A percentile compares a stretch with the other conserved stretches of the same genome.
These are phyloP conservation scores for Apodemia mormo DNA, from an alignment of 2,888 invertebrate species.

Conservation along the genomic window DNA sequence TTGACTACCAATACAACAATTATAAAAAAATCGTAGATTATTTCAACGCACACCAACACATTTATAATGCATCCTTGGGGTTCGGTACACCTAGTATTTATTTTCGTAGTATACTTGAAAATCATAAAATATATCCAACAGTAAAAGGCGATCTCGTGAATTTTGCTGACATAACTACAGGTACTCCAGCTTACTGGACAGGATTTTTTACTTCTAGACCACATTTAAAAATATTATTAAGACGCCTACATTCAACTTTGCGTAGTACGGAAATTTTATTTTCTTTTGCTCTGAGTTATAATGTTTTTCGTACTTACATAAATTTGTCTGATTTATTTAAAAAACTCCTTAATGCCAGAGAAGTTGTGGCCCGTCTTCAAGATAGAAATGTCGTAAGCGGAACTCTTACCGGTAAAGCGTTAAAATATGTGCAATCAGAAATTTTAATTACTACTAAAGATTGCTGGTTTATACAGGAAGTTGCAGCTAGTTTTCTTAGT, in stretches of 20 bases:
- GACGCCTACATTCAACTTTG: slow-evolving; percentile 90
- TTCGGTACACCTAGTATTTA: slow-evolving; percentile 96
- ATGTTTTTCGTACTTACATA: slow-evolving; percentile 71
- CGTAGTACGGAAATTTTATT: slow-evolving; percentile 92
- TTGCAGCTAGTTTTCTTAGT: slow-evolving; percentile 78
- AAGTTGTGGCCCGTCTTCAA: slow-evolving; percentile 92
- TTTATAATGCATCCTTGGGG: slow-evolving; percentile 86
- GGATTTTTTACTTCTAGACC: slow-evolving; percentile 96
- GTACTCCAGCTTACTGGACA: slow-evolving; percentile 96
- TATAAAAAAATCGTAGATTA: slow-evolving; percentile 93
- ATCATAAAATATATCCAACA: slow-evolving; percentile 83
- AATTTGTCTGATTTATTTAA: slow-evolving; percentile 76
- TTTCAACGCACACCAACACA: slow-evolving; percentile 88
- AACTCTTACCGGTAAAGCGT: slow-evolving; percentile 91
- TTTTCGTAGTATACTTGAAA: slow-evolving; percentile 86
- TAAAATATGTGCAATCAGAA: slow-evolving; percentile 91
- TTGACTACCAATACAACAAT: slow-evolving; percentile 96
- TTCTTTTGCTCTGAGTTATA: slow-evolving; percentile 88
- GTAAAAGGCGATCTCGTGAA: slow-evolving; percentile 97
- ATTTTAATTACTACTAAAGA: slow-evolving; percentile 57
- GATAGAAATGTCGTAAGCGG: slow-evolving; percentile 99
- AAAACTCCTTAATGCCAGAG: slow-evolving; percentile 82
- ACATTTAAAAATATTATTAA: slow-evolving; percentile 89
- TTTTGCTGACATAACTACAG: slow-evolving; percentile 94
- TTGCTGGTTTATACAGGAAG: slow-evolving; percentile 70